Conservation (phyloP, 2,113 vertebrate species). For the Solenodon paradoxus region DNA sequence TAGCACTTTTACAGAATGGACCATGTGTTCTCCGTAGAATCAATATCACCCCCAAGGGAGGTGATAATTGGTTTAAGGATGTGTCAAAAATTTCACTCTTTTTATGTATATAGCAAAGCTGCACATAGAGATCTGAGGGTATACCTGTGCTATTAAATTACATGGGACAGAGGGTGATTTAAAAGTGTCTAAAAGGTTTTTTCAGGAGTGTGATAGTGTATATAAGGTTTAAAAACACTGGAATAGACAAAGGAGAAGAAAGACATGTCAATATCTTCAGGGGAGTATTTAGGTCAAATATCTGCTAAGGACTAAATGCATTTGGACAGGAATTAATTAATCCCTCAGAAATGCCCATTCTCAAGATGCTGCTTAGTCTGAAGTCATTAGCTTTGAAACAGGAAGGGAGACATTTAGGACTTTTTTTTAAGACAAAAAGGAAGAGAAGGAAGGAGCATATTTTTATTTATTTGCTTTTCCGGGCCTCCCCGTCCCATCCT, state of each 20-base stretch:
- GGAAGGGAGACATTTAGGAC: neutral
- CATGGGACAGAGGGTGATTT: neutral
- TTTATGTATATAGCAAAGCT: neutral
- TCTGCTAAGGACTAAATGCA: neutral
- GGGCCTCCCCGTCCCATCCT: too few relatives aligned
- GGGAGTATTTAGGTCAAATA: neutral
- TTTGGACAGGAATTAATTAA: neutral
- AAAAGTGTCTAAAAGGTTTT: neutral
- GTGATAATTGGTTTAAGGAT: neutral
- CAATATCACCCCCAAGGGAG: neutral
- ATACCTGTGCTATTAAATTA: neutral
- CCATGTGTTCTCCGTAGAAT: neutral
- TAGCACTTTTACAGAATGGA: neutral
- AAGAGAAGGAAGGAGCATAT: too few relatives aligned
- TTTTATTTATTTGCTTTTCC: too few relatives aligned
- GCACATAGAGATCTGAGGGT: neutral
- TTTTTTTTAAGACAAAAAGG: too few relatives aligned
- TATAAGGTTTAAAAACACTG: neutral
- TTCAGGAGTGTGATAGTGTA: neutral
- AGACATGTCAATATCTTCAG: neutral
- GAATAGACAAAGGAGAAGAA: neutral
- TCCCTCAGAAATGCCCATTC: neutral
- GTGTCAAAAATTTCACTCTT: neutral
- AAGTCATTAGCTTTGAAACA: neutral
- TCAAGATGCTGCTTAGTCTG: neutral